phyloP scores from a whole-genome alignment of 1,140 invertebrate species.

The Nasonia giraulti region DNA sequence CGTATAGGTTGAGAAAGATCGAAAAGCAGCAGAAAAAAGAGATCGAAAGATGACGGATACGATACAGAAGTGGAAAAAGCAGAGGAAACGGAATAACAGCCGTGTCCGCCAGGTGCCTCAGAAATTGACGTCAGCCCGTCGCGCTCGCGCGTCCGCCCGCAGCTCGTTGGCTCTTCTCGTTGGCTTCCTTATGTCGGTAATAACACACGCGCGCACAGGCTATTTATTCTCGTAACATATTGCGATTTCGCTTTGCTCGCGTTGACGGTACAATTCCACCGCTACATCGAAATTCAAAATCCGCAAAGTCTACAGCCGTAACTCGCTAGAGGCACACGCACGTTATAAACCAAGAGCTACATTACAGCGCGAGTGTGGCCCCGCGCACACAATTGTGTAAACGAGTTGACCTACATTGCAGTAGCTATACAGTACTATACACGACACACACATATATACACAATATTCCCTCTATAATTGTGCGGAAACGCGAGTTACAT shows the following conservation, averaged over 20 bases:
- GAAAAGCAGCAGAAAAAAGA: not conserved
- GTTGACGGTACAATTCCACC: not conserved
- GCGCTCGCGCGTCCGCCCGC: not conserved
- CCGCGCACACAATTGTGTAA: conserved; percentile 52
- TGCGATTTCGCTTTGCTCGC: not conserved
- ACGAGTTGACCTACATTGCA: conserved; percentile 57
- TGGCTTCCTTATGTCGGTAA: conserved; percentile 7
- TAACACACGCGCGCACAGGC: not conserved
- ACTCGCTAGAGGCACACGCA: no score
- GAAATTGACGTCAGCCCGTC: conserved; percentile 30
- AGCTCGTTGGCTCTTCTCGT: conserved; percentile 22
- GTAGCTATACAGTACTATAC: conserved; percentile 8
- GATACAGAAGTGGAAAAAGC: not conserved
- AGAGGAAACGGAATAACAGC: not conserved
- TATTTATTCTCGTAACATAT: conserved; percentile 42
- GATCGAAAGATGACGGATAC: not conserved
- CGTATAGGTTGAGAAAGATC: no score
- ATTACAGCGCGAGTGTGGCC: not conserved
- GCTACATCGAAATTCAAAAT: no score
- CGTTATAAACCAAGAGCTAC: no score
- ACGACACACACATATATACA: not conserved
- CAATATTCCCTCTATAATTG: not conserved
- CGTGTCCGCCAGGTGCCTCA: not conserved
- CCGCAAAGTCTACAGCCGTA: no score
- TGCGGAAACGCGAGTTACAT: conserved; percentile 26